Percentiles rank a stretch among this genome's conserved stretches.
Conservation (phyloP, 2,888 invertebrate genomes). For the Heliconius sara region DNA sequence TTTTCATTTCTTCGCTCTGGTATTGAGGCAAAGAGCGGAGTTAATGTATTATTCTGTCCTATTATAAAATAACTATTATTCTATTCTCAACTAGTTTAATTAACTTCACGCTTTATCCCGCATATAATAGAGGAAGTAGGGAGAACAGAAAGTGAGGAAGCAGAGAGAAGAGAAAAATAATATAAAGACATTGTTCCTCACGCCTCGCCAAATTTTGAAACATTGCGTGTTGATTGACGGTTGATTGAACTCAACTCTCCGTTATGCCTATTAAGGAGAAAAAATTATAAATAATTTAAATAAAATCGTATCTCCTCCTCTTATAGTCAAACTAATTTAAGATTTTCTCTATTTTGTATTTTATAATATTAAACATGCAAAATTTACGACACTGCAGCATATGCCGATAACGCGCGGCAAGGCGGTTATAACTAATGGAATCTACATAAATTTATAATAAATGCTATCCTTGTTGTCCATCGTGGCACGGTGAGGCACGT, state of each 20-base stretch:
- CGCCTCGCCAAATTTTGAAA: too few species aligned
- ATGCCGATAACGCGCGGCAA: slow-evolving; percentile 25
- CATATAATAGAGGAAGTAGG: too few species aligned
- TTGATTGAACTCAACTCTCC: too few species aligned
- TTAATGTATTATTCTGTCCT: too few species aligned
- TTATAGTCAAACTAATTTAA: background rate
- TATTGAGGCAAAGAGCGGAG: too few species aligned
- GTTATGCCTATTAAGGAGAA: background rate
- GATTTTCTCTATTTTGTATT: slow-evolving; percentile 7
- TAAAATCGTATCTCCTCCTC: background rate
- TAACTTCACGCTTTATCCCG: too few species aligned
- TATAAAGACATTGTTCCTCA: too few species aligned
- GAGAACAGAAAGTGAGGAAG: too few species aligned
- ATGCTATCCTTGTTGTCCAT: slow-evolving; percentile 6
- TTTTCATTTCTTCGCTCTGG: too few species aligned
- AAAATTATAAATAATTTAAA: background rate
- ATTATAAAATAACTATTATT: too few species aligned
- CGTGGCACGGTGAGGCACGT: background rate
- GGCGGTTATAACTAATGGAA: slow-evolving; percentile 23
- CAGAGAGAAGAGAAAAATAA: too few species aligned
- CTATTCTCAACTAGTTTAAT: too few species aligned
- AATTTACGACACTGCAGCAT: slow-evolving; percentile 23
- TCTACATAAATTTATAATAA: slow-evolving; percentile 23
- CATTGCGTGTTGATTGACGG: background rate
- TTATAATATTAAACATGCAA: slow-evolving; percentile 21